Evolutionary conservation across 2,113 vertebrate genomes (phyloP), one percentile per base, ranked within the genome.

Genomic region (Etheostoma cragini): DNA sequence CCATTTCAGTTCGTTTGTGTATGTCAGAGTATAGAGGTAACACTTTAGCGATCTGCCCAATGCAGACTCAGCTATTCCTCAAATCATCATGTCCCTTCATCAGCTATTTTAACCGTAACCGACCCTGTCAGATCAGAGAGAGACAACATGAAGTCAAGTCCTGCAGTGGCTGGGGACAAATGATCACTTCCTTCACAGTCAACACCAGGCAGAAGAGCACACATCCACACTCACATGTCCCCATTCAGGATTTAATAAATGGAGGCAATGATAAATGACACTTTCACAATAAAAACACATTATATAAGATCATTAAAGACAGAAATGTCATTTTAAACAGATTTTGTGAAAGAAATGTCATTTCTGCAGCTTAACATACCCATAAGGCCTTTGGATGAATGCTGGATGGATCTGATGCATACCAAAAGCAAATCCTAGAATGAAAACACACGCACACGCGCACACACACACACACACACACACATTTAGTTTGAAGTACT

Each of bases 101-200:
- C 97, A 96, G 97, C 97, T 98, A 99, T 97, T 97, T 98, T 98
- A 99, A 98, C 96, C 96, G 96, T 97, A 97, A 97, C 95, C 95
- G 96, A 97, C 92, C 98, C 98, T 98, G 97, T 98, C 97, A 96
- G 97, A 97, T 97, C 97, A 98, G 97, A 99, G 96, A 98, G 96
- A 99, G 96, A 97, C 97, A 96, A 95, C 94, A 97, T 97, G 96
- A 96, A 97, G 96, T 97, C 95, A 97, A 96, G 83, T 96, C 93
- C 95, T 83, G 89, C 42, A 77, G 81, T 67, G 81, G 66, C 85
- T 81, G 76, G 46, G 69, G 76, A 86, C 80, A 91, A 60, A 87
- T 42, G 78, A 71, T 82, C 80, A 87, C 93, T 94, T 86, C 93
- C 91, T 94, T 93, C 81, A 92, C 78, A 90, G 83, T 89, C 87